Evolutionary conservation across 1,140 invertebrate genomes (phyloP).

Genomic region (Drosophila novamexicana): DNA sequence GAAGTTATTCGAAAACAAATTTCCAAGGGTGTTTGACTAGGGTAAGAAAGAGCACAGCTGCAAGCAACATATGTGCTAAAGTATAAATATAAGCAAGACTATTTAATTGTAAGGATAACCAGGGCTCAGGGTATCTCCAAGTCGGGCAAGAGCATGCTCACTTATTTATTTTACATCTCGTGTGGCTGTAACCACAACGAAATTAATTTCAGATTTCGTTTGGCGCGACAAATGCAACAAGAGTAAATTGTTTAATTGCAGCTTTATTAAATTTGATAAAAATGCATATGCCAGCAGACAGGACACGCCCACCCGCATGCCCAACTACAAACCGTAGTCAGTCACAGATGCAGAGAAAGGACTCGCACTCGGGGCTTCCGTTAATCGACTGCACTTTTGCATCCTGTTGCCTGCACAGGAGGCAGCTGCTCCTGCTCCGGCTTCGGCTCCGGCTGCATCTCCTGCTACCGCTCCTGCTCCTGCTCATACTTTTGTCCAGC

Average conservation of each 20-base stretch:
- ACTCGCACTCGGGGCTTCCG: slow-evolving; percentile 52
- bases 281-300: slow-evolving; percentile 65
- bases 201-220: slow-evolving; percentile 67
- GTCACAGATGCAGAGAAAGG: slow-evolving; percentile 18
- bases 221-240: slow-evolving; percentile 67
- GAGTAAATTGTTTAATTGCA: slow-evolving; percentile 64
- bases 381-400: slow-evolving; percentile 80
- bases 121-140: no score
- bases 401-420: slow-evolving; percentile 60
- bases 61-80: no score
- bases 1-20: no score
- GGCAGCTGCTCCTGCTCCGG: slow-evolving; percentile 13
- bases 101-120: no score
- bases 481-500: slow-evolving; percentile 9
- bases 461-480: neutral
- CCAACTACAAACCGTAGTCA: neutral
- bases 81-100: no score
- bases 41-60: no score
- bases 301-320: slow-evolving; percentile 45
- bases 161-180: slow-evolving; percentile 10
- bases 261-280: slow-evolving; percentile 81
- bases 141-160: no score
- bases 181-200: slow-evolving; percentile 56
- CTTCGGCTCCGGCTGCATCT: neutral
- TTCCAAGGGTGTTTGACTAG: no score